Percentiles rank a stretch among this genome's conserved stretches.
These are phyloP conservation scores for Pristionchus entomophagus DNA, from an alignment of 2,888 invertebrate genomes.

Conservation along the genomic window DNA sequence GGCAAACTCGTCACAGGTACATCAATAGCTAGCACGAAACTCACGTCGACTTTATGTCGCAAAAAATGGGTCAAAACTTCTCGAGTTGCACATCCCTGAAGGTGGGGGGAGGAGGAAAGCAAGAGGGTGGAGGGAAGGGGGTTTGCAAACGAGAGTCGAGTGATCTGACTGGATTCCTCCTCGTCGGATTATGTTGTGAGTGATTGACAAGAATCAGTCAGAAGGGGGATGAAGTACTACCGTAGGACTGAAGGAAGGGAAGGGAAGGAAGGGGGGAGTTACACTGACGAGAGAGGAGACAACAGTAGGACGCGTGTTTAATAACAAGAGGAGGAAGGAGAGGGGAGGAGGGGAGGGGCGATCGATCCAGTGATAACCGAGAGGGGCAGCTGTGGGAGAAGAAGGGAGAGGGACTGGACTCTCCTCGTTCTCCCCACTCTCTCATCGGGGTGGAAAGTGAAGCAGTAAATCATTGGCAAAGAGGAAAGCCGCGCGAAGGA, in stretches of 20 bases:
- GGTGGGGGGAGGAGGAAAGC: background rate
- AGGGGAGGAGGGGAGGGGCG: background rate
- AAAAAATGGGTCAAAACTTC: too few relatives aligned
- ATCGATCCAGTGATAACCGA: background rate
- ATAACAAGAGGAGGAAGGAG: constrained; percentile 17
- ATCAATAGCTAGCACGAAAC: too few relatives aligned
- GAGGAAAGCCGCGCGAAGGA: constrained; percentile 23
- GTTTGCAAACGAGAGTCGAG: background rate
- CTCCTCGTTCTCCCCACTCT: background rate
- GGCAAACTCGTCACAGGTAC: too few relatives aligned
- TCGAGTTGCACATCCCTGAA: background rate
- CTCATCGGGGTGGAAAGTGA: background rate
- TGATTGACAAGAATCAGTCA: constrained; percentile 31
- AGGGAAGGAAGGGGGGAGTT: background rate
- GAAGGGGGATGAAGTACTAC: constrained; percentile 17
- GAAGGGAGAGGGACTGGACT: background rate
- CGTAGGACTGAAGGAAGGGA: constrained; percentile 30
- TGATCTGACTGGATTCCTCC: background rate
- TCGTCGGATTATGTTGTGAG: constrained; percentile 38
- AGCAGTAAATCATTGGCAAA: constrained; percentile 27
- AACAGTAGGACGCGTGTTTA: constrained; percentile 29
- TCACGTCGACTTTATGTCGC: too few relatives aligned
- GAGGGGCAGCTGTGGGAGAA: background rate
- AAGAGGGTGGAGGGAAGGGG: too few relatives aligned
- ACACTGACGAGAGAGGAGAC: constrained; percentile 35